A percentile compares a stretch with the other conserved stretches of the same genome.
Conservation (phyloP, 2,797 vertebrate species). For the Sphaeramia orbicularis region DNA sequence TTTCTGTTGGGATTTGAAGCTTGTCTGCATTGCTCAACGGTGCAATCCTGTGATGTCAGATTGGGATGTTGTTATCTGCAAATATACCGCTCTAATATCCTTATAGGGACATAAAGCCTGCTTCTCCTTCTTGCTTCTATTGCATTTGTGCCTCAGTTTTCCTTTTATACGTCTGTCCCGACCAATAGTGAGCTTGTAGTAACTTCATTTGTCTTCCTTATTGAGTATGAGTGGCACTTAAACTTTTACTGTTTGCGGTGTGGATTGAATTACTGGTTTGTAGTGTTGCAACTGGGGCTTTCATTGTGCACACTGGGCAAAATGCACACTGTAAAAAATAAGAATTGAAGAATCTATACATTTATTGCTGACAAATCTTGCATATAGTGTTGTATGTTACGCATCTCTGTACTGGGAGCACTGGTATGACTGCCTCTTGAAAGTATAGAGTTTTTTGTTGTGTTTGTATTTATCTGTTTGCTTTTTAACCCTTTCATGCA, state of each 20-base stretch:
- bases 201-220: background rate
- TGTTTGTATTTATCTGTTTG: too few species aligned
- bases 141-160: background rate
- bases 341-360: too few species aligned
- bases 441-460: too few species aligned
- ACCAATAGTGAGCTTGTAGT: background rate
- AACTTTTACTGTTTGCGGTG: background rate
- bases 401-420: too few species aligned
- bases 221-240: background rate
- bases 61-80: slow-evolving; percentile 2
- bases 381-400: too few species aligned
- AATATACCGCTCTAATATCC: background rate
- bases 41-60: background rate
- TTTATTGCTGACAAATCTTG: too few species aligned
- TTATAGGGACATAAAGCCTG: background rate
- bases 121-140: background rate
- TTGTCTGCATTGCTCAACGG: background rate
- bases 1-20: slow-evolving; percentile 15
- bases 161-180: background rate
- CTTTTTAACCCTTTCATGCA: too few species aligned
- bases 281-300: background rate
- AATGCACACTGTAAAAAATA: too few species aligned
- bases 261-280: background rate
- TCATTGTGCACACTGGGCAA: background rate
- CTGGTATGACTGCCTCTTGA: too few species aligned